Conservation (phyloP, 2,888 invertebrate species). For the Epirrhoe alternata region DNA sequence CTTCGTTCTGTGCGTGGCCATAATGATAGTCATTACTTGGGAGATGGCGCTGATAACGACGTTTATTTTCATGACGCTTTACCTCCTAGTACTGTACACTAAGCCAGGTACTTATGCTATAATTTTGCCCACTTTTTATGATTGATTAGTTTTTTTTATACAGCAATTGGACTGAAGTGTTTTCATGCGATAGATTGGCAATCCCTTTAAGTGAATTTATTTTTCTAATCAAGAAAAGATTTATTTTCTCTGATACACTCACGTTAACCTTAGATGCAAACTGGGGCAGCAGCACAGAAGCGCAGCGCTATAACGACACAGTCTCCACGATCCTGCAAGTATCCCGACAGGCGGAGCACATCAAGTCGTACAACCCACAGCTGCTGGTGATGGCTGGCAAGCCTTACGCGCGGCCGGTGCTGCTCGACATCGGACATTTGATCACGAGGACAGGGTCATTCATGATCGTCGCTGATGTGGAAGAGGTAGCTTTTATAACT, state of each 20-base stretch:
- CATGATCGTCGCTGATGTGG: conserved; percentile 95
- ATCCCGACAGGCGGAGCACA: conserved; percentile 94
- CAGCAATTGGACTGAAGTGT: no score
- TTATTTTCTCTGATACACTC: no score
- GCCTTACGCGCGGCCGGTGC: conserved; percentile 93
- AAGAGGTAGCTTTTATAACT: conserved; percentile 83
- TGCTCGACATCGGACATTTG: conserved; percentile 95
- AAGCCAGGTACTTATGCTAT: conserved; percentile 97
- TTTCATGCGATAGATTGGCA: no score
- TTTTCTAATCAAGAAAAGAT: no score
- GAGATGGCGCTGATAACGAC: conserved; percentile 95
- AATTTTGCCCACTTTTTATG: no score
- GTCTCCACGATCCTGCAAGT: conserved; percentile 90
- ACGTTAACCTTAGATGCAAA: conserved; percentile 89
- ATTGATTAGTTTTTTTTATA: no score
- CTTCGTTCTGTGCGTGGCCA: conserved; percentile 92
- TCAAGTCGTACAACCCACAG: conserved; percentile 99
- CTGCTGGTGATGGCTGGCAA: conserved; percentile 92
- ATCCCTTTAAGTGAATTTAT: no score
- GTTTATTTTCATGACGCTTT: conserved; percentile 93
- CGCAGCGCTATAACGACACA: conserved; percentile 97
- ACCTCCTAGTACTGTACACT: conserved; percentile 95
- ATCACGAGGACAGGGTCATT: conserved; percentile 97
- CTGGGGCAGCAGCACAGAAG: conserved; percentile 99
- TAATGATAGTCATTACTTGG: conserved; percentile 98